Evolutionary conservation across 1,140 invertebrate species (phyloP).

Genomic region (Drosophila parvula): DNA sequence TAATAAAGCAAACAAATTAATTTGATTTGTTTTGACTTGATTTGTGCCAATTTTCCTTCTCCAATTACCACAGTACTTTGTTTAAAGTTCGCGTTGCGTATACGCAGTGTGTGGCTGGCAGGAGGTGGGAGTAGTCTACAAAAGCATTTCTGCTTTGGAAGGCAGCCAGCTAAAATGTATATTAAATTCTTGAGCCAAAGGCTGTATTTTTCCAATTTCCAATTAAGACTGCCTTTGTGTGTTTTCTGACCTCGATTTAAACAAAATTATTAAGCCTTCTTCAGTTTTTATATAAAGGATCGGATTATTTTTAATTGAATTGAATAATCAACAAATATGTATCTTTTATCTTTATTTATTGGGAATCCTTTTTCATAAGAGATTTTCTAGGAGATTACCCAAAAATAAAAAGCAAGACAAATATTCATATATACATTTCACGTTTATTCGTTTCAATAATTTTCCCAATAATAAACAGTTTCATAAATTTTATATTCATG

Average conservation of each 20-base stretch:
- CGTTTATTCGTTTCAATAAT: not conserved
- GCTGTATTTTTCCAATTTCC: not conserved
- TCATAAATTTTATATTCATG: slow-evolving; percentile 1
- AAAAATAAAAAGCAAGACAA: not conserved
- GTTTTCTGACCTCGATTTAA: not conserved
- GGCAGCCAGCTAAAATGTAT: not conserved
- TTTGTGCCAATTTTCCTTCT: slow-evolving; percentile 16
- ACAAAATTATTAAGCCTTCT: too few species aligned
- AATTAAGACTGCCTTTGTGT: not conserved
- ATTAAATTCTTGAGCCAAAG: not conserved
- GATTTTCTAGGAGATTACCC: not conserved
- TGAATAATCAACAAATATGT: not conserved
- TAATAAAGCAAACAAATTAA: slow-evolving; percentile 58
- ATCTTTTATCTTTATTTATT: not conserved
- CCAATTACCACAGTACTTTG: slow-evolving; percentile 17
- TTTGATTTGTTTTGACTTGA: slow-evolving; percentile 43
- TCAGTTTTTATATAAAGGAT: not conserved
- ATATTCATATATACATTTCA: not conserved
- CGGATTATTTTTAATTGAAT: not conserved
- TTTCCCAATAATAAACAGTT: slow-evolving; percentile 3
- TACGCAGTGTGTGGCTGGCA: slow-evolving; percentile 1
- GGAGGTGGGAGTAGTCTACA: not conserved
- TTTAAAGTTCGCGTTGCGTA: slow-evolving; percentile 9
- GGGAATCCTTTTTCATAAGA: not conserved
- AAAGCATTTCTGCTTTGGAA: not conserved